Base-by-base conservation (phyloP, 2,113 vertebrate genomes). In the Notiomystis cincta region DNA sequence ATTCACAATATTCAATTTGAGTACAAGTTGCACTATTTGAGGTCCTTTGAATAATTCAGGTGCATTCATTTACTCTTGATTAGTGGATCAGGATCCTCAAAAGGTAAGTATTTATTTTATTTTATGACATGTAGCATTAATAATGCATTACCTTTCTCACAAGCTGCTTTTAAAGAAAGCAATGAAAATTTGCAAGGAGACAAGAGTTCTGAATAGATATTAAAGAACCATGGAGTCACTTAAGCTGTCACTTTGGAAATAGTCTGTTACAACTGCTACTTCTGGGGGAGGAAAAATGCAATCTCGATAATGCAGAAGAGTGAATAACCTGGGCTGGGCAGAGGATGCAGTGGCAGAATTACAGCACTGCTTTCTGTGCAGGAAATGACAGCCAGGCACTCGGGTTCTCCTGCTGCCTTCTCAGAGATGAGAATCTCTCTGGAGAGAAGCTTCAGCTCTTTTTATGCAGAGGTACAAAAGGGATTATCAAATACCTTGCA, bases 31-130 rank as follows among this genome's bases (percentile, higher is more conserved):
- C 96, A 92, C 84, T 92, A 82, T 97, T 97, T 97, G 97, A 97
- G 93, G 27, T 67, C 89, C 73, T 77, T 78, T 97, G 95, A 98
- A 98, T 98, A 97, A 97, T 98, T 98, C 96, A 98, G 82, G 51
- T 95, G 91, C 87, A 96, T 98, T 98, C 92, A 97, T 97, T 98
- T 98, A 96, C 93, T 98, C 96, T 97, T 98, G 96, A 98, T 98
- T 97, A 97, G 92, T 85, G 81, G 96, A 97, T 97, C 95, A 91
- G 90, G 56, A 96, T 91, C 90, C 96, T 96, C 95, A 97, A 97
- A 97, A 94, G 96, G 84, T 76, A 75, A 96, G 97, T 96, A 96
- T 97, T 97, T 97, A 95, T 98, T 97, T 97, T 97, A 97, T 86
- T 98, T 97, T 94, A 93, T 96, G 97, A 95, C 95, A 96, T 82